Percentiles rank a stretch among this genome's conserved stretches.
phyloP scores from a whole-genome alignment of 2,113 vertebrate genomes.

The Cheirogaleus medius region DNA sequence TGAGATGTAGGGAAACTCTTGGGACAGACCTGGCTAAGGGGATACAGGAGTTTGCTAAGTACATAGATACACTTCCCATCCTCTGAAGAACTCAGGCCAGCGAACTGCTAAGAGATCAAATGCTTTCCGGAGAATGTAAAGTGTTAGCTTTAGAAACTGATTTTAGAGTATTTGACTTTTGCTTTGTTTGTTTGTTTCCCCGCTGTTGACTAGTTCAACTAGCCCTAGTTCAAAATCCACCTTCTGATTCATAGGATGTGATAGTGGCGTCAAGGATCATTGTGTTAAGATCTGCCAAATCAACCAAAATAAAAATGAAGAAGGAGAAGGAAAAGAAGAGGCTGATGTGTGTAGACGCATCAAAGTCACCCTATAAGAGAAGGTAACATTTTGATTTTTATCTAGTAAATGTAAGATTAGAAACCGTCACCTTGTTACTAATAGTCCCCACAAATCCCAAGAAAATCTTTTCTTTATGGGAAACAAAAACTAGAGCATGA shows the following conservation, averaged over 20 bases:
- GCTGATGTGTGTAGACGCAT: not conserved
- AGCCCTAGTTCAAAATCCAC: constrained; percentile 28
- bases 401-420: not conserved
- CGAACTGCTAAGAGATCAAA: not conserved
- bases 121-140: not conserved
- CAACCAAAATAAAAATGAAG: not conserved
- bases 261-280: not conserved
- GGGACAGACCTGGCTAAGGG: not conserved
- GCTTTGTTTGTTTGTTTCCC: no score
- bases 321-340: no score
- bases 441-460: not conserved
- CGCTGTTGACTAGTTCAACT: not conserved
- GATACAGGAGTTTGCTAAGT: not conserved
- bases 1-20: no score
- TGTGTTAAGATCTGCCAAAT: not conserved
- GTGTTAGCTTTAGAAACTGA: not conserved
- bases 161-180: not conserved
- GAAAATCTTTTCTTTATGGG: not conserved
- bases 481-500: not conserved
- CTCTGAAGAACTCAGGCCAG: not conserved
- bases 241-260: not conserved
- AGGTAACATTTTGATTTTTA: not conserved
- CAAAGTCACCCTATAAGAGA: not conserved
- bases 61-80: not conserved
- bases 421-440: not conserved